Evolutionary conservation across 2,888 invertebrate species (phyloP), one percentile per base, ranked within the genome.

Genomic region (Eupeodes latifasciatus): DNA sequence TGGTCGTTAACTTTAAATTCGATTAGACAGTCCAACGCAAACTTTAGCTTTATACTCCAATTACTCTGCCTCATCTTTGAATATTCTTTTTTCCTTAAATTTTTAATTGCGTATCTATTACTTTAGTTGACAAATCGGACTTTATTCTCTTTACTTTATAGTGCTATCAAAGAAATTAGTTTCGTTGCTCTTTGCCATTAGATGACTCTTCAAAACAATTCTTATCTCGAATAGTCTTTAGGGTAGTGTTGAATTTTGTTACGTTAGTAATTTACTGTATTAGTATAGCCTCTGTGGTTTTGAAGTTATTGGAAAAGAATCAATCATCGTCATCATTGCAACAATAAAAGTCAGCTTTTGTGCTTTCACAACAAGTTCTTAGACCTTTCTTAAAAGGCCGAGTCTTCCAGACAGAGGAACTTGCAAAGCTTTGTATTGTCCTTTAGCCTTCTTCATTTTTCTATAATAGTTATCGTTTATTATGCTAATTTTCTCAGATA

Each of bases 111-210:
- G 9, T 74, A 59, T 62, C 51, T 40, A 53, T 76, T 55, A 64
- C 66, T 16, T 34, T 5, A 71, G 16, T 44, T 34, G 9, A 16
- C 40, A 47, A 78, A 62, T 44, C 62, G 34, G 55, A 86, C 79
- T 85, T 81, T 69, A 59, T 5, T 27, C 27, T 19, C 7, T n/a
- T 9, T 40, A 40, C 7, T n/a, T 9, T 40, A 40, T 3, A 40
- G 40, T 11, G 7, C 27, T 55, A 34, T 51, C 66, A 67, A n/a
- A 47, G 40, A n/a, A 62, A 36, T 12, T 62, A 27, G 78, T 64
- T 85, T 44, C 78, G 81, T 81, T 82, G 82, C 74, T 64, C 78
- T 82, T 9, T 79, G 64, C 71, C 49, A 59, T n/a, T 19, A 40
- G 11, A 14, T 79, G 79, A 82, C 71, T 80, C 11, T 36, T 40